Conservation (phyloP, 2,113 vertebrate species). For the rat (Rattus norvegicus) region GRCr8 NC_086021.1:117638501-117639000, state of each 20-base stretch:
- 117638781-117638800: not conserved
- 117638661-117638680: not conserved
- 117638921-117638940: not conserved
- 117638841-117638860: not conserved
- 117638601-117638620: not conserved
- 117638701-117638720: not conserved
- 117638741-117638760: slow-evolving; percentile 1
- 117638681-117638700: not conserved
- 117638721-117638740: not conserved
- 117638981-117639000: not conserved
- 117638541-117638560: not conserved
- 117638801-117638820: not conserved
- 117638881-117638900: not conserved
- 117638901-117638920: not conserved
- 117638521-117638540: not conserved
- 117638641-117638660: not conserved
- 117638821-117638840: not conserved
- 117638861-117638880: not conserved
- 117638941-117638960: not conserved
- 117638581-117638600: not conserved
- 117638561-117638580: not conserved
- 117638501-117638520: not conserved
- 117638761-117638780: not conserved
- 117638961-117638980: not conserved
- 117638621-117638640: not conserved